Base-by-base conservation (phyloP, 2,888 invertebrate species). In the Hemistola chrysoprasaria region DNA sequence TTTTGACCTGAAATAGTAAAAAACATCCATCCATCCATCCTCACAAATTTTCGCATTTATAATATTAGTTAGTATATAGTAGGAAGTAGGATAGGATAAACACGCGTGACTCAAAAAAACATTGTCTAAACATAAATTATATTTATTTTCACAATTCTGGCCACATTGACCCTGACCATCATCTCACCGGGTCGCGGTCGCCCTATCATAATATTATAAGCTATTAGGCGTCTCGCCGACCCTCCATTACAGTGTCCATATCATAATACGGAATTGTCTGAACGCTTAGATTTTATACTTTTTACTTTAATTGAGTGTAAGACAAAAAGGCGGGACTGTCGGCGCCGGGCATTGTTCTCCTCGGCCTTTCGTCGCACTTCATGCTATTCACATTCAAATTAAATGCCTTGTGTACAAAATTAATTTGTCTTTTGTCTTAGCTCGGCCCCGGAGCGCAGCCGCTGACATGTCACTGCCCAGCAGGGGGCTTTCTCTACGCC, bases 361-460 rank as follows among this genome's bases (percentile, higher is more conserved):
- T 62, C 71, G 78, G 72, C 84, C 84, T 87, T 87, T 87, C 88
- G 88, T 84, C 85, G 84, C 88, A 87, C 86, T 87, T 86, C 88
- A 87, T 78, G 88, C 86, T 87, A 87, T 87, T 88, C 87, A 84
- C 85, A 87, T 87, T 88, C 83, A 87, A 88, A 88, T 88, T 87
- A 88, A 88, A 87, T 83, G 84, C 78, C 76, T 77, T 78, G 86
- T 84, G 87, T 88, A 87, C 85, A 83, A 86, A 85, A 87, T 88
- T 88, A 87, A 88, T 88, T 88, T 87, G 87, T 88, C 88, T 86
- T 88, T 88, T 88, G 88, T 88, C 81, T 87, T 83, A 85, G 80
- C 67, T 71, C 68, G 62, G 64, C 59, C 29, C n/a, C 54, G 37
- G 58, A 55, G 62, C 66, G 59, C 63, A 62, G 60, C 63, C 60